These are phyloP conservation scores for Bathynomus jamesi DNA, from an alignment of 1,140 invertebrate species.

Conservation along the genomic window DNA sequence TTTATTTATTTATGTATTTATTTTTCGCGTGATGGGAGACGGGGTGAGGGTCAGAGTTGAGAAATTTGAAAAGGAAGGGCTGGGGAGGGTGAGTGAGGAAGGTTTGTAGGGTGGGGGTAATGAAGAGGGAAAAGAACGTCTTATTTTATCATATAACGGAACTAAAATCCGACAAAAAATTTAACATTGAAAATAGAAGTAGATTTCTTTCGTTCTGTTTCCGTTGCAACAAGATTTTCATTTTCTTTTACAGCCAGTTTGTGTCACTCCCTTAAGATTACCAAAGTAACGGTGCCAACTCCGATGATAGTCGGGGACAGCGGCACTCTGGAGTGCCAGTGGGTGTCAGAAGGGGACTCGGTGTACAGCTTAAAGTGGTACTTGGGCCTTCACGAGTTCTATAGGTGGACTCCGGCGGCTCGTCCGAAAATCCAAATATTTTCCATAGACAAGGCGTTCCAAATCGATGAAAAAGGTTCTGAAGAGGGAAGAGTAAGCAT, in stretches of 20 bases:
- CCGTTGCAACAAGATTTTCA: too few relatives aligned
- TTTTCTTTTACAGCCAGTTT: background rate
- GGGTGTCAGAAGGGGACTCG: conserved; percentile 2
- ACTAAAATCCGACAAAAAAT: too few relatives aligned
- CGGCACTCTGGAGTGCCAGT: conserved; percentile 13
- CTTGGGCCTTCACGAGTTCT: conserved; percentile 15
- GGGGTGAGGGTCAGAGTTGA: too few relatives aligned
- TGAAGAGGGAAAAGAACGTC: too few relatives aligned
- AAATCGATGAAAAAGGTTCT: conserved; percentile 45
- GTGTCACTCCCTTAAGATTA: conserved; percentile 6
- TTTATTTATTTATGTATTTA: too few relatives aligned
- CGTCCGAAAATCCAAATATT: conserved; percentile 1
- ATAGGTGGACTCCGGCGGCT: conserved; percentile 13
- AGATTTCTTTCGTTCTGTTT: too few relatives aligned
- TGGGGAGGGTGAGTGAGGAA: too few relatives aligned
- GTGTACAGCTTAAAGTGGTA: conserved; percentile 17
- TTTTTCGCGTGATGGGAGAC: too few relatives aligned
- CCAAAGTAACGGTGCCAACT: conserved; percentile 9
- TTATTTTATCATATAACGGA: too few relatives aligned
- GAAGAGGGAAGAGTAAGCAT: conserved; percentile 57
- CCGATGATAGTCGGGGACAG: conserved; percentile 10
- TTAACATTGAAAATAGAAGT: too few relatives aligned
- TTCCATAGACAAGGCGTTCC: conserved; percentile 5
- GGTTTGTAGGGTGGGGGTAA: too few relatives aligned
- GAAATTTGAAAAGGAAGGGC: too few relatives aligned